Conservation (phyloP, 2,888 invertebrate species). For the Melikaiella ostensackeni region DNA sequence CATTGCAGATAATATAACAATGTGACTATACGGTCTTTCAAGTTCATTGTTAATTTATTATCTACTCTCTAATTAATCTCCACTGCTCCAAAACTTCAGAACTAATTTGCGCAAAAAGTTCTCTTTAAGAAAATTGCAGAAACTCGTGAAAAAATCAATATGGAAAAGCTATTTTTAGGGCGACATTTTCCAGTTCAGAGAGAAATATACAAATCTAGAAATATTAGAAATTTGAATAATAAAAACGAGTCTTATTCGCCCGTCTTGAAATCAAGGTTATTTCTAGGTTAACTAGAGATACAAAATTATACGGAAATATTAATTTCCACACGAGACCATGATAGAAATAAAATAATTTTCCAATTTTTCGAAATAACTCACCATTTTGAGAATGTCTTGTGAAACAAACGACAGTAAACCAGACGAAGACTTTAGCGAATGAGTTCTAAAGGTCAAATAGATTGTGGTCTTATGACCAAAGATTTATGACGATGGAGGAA, state of each 20-base stretch:
- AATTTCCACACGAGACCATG: neutral
- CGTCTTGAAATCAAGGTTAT: neutral
- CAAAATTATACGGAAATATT: neutral
- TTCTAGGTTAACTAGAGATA: neutral
- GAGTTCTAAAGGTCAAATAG: constrained; percentile 38
- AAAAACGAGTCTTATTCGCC: neutral
- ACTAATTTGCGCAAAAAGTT: neutral
- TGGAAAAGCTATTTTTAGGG: neutral
- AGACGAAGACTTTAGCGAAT: neutral
- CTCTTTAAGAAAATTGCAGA: neutral
- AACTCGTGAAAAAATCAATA: neutral
- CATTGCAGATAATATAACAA: no score
- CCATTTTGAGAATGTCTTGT: constrained; percentile 10
- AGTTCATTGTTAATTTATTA: no score
- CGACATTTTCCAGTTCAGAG: neutral
- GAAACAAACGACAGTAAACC: neutral
- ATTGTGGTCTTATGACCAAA: neutral
- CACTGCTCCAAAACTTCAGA: neutral
- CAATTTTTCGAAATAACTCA: neutral
- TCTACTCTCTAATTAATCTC: neutral
- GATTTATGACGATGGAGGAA: neutral
- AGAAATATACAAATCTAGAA: neutral
- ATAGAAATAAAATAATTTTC: neutral
- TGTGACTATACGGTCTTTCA: no score
- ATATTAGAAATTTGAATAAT: neutral